Evolutionary conservation across 2,113 vertebrate species (phyloP).

Genomic region (Heterochromis multidens): DNA sequence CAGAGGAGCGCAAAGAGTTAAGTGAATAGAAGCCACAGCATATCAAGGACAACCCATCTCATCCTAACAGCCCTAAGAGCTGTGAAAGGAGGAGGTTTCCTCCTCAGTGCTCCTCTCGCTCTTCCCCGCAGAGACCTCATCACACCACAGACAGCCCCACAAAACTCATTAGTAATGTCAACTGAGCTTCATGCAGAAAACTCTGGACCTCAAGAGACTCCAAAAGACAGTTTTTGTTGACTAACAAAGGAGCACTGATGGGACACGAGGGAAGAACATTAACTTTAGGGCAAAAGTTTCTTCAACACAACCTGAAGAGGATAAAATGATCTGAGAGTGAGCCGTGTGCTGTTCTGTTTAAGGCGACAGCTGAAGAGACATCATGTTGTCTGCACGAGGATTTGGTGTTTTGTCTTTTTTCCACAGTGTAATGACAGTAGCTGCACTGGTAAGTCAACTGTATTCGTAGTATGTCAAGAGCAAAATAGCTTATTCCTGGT

Average conservation of each 20-base stretch:
- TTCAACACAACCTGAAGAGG: conserved; percentile 9
- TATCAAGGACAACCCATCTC: conserved; percentile 36
- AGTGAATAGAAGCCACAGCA: conserved; percentile 25
- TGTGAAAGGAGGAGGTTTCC: conserved; percentile 16
- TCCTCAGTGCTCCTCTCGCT: background rate
- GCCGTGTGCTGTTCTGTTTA: background rate
- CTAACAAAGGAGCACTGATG: background rate
- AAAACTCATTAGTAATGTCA: conserved; percentile 7
- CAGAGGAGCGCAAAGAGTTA: conserved; percentile 48
- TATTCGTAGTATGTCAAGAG: background rate
- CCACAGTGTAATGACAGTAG: conserved; percentile 35
- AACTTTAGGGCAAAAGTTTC: background rate
- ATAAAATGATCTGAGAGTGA: conserved; percentile 7
- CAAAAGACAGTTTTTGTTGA: background rate
- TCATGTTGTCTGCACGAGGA: conserved; percentile 39
- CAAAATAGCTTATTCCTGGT: background rate
- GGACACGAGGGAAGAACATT: background rate
- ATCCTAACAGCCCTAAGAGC: conserved; percentile 5
- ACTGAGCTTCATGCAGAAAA: background rate
- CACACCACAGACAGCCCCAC: background rate
- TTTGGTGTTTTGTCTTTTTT: conserved; percentile 47
- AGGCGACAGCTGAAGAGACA: background rate
- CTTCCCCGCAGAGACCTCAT: background rate
- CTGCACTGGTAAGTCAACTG: conserved; percentile 69
- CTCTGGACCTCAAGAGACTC: background rate